These are phyloP conservation scores for Onychomys leucogaster DNA, from an alignment of 2,797 vertebrate genomes.

Conservation along the genomic window DNA sequence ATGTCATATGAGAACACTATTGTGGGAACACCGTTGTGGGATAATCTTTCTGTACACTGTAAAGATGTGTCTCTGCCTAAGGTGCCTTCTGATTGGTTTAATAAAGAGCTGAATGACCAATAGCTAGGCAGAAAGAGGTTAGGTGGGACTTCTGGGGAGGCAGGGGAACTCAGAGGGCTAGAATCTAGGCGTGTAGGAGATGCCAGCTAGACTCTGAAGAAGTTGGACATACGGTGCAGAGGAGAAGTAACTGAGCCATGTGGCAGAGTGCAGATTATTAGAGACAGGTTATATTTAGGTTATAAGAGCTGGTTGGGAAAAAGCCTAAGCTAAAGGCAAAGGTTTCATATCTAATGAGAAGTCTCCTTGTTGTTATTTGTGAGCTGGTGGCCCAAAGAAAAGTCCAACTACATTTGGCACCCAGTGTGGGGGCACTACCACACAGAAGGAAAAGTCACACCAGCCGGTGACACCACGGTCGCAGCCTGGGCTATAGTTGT, in stretches of 20 bases:
- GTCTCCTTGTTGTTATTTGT: background rate
- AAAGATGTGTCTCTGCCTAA: background rate
- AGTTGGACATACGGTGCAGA: background rate
- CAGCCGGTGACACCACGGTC: background rate
- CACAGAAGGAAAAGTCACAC: background rate
- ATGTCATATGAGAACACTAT: background rate
- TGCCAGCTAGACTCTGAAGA: background rate
- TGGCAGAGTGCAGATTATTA: background rate
- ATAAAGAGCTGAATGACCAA: background rate
- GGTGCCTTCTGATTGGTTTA: background rate
- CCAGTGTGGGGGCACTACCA: background rate
- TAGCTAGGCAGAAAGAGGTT: background rate
- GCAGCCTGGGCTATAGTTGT: no score
- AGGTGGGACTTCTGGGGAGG: background rate
- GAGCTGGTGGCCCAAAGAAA: background rate
- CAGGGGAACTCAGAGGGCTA: background rate
- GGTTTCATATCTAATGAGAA: background rate
- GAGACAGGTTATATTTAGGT: background rate
- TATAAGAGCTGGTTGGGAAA: background rate
- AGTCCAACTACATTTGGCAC: background rate
- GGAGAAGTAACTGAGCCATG: background rate
- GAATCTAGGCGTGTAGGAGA: background rate
- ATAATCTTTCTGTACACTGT: background rate
- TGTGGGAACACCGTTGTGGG: background rate
- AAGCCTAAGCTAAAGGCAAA: background rate